Conservation (phyloP, 2,888 invertebrate species). For the Tridacna gigas region DNA sequence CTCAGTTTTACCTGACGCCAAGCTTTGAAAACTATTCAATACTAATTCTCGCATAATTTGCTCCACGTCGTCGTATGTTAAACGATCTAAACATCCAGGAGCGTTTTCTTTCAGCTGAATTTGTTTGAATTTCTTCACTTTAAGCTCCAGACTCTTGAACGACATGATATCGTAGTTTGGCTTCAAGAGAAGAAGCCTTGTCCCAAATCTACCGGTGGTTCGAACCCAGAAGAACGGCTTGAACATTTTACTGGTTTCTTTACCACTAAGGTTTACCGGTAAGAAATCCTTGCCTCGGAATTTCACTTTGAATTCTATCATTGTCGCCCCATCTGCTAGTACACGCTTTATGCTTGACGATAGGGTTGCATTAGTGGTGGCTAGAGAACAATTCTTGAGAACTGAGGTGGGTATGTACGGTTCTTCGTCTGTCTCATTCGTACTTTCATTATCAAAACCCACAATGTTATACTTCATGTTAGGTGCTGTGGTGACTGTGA, state of each 20-base stretch:
- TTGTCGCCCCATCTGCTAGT: neutral
- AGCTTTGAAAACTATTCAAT: conserved; percentile 68
- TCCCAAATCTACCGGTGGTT: conserved; percentile 72
- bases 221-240: conserved; percentile 72
- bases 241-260: conserved; percentile 35
- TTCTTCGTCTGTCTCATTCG: neutral
- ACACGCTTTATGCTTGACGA: neutral
- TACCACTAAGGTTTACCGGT: conserved; percentile 3
- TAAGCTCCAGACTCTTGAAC: conserved; percentile 72
- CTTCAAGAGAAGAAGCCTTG: conserved; percentile 76
- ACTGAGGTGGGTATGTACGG: neutral
- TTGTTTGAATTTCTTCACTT: conserved; percentile 64
- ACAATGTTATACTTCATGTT: too few species aligned
- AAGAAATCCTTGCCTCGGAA: conserved; percentile 3
- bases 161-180: conserved; percentile 78
- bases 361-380: neutral
- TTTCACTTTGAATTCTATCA: conserved; percentile 16
- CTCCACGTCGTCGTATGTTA: conserved; percentile 47
- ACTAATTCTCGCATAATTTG: conserved; percentile 64
- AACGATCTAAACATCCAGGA: conserved; percentile 66
- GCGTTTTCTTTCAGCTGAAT: conserved; percentile 73
- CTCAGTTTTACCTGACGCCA: conserved; percentile 10
- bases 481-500: too few species aligned
- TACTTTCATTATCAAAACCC: too few species aligned
- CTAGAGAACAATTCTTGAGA: conserved; percentile 6